These are phyloP conservation scores for Stenichneumon culpator DNA, from an alignment of 2,888 invertebrate genomes.

Conservation along the genomic window DNA sequence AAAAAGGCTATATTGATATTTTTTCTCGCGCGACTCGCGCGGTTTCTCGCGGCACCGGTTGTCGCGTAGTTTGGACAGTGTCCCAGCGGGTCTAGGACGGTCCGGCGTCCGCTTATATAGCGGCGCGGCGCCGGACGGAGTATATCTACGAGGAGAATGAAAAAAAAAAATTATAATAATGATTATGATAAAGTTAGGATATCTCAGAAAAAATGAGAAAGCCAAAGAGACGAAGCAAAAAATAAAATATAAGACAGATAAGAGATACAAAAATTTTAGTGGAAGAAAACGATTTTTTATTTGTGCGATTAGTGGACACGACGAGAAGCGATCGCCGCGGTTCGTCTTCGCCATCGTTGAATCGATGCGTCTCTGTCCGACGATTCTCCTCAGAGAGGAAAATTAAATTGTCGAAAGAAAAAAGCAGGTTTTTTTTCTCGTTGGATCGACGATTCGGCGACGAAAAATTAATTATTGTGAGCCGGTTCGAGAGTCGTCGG, in stretches of 20 bases:
- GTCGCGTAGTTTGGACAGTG: slow-evolving; percentile 56
- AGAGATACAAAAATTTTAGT: not conserved
- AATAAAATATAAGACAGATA: not conserved
- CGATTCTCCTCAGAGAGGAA: too few species aligned
- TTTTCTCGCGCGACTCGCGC: slow-evolving; percentile 50
- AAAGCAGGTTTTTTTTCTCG: not conserved
- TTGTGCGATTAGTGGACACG: too few species aligned
- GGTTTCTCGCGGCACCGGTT: slow-evolving; percentile 62
- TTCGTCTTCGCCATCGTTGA: too few species aligned
- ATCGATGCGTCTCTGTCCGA: too few species aligned
- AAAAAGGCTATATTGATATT: slow-evolving; percentile 51
- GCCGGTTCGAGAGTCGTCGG: not conserved
- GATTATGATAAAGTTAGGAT: slow-evolving; percentile 4
- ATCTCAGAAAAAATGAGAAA: slow-evolving; percentile 6
- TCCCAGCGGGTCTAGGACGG: slow-evolving; percentile 77
- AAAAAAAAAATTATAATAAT: not conserved
- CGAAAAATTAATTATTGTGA: not conserved
- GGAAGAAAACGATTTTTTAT: not conserved
- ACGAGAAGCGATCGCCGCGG: too few species aligned
- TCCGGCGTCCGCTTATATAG: slow-evolving; percentile 61
- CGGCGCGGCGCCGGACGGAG: slow-evolving; percentile 31
- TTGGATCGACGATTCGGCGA: not conserved
- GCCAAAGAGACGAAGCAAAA: slow-evolving; percentile 1
- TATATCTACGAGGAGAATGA: slow-evolving; percentile 2
- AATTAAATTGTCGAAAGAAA: too few species aligned